Evolutionary conservation across 1,140 invertebrate genomes (phyloP), one percentile per base, ranked within the genome.

Genomic region (Zaprionus davidi): DNA sequence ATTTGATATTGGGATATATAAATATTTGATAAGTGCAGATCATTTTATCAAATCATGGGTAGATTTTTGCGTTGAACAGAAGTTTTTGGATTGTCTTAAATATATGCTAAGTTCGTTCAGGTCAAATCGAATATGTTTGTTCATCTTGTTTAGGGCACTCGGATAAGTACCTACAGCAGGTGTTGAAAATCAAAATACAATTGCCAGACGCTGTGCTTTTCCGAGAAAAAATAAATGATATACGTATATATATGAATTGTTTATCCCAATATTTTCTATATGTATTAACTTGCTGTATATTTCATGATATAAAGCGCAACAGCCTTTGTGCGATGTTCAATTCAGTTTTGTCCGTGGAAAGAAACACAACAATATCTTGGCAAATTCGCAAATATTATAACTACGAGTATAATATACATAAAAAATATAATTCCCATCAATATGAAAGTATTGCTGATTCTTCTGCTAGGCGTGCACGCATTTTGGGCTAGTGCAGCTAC

Each of bases 401-500:
- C 3, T 9, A n/a, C n/a, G n/a, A n/a, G n/a, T n/a, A 31, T 31
- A 3, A 34, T 34, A 34, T 34, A 34, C 31, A 34, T 3, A 34
- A 2, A 34, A 34, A 11, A 34, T 11, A 7, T 12, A 31, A 38
- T 17, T 12, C 15, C 2, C 41, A 6, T 59, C 1, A 13, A 13
- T 26, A 70, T 74, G 71, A 70, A 57, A 46, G 5, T 70, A 1
- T 13, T 74, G 20, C 28, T 63, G 12, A 24, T 74, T 70, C 59
- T 70, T 6, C 20, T 74, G 49, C 9, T 74, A 4, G 36, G 12
- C 41, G 3, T 67, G 2, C 17, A 51, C 11, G 55, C 31, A 49
- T 49, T 38, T 34, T 49, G 68, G 31, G 51, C 38, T 20, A 5
- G 6, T 49, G 31, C 71, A 20, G 26, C 20, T 5, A 3, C 41